These are phyloP conservation scores for Homarus americanus DNA, from an alignment of 1,140 invertebrate genomes.

Conservation along the genomic window DNA sequence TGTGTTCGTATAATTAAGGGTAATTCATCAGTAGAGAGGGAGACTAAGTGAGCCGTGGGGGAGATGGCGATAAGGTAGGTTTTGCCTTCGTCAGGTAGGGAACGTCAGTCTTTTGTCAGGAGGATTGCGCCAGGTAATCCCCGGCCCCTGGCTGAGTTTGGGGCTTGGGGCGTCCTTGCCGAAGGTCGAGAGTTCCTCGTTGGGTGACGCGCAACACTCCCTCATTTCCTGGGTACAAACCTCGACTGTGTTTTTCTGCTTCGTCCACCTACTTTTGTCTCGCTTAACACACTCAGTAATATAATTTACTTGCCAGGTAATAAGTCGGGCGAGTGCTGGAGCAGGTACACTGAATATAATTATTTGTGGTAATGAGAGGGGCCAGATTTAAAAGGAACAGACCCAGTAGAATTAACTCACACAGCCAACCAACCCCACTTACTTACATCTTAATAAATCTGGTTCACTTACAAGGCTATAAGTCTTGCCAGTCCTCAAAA, in stretches of 20 bases:
- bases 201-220: neutral
- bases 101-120: slow-evolving; percentile 21
- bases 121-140: slow-evolving; percentile 21
- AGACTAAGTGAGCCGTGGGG: neutral
- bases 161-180: neutral
- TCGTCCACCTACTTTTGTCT: too few species aligned
- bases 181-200: neutral
- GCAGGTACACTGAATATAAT: too few species aligned
- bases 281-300: neutral
- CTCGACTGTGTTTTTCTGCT: neutral
- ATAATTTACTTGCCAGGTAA: too few species aligned
- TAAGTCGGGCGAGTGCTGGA: too few species aligned
- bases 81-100: neutral
- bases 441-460: too few species aligned
- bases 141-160: neutral
- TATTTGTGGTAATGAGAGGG: too few species aligned
- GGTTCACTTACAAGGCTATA: too few species aligned
- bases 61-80: neutral
- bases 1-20: slow-evolving; percentile 20
- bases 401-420: too few species aligned
- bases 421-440: too few species aligned
- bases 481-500: too few species aligned
- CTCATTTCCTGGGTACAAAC: slow-evolving; percentile 31
- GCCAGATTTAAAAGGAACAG: too few species aligned
- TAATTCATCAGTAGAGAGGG: neutral